These are phyloP conservation scores for Labeo calbasu DNA, from an alignment of 2,797 vertebrate species.

Conservation along the genomic window DNA sequence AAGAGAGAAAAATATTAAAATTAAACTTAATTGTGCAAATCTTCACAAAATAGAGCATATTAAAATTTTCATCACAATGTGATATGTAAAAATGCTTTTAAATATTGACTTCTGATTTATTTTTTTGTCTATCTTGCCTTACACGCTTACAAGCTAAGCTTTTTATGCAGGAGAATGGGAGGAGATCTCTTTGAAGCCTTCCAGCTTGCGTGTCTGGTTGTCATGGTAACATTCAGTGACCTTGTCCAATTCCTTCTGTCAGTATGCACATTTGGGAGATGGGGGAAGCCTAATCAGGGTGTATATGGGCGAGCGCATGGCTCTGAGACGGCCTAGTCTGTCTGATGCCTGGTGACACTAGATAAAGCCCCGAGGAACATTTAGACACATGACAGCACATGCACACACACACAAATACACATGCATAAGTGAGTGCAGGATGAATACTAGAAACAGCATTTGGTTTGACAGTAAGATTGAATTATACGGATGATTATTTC, in stretches of 20 bases:
- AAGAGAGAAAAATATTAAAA: too few relatives aligned
- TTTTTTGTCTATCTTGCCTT: constrained; percentile 2
- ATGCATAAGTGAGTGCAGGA: constrained; percentile 5
- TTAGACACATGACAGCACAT: constrained; percentile 47
- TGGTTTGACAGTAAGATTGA: background rate
- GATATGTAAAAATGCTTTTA: background rate
- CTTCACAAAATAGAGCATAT: background rate
- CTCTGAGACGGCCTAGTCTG: constrained; percentile 50
- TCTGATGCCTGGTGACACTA: constrained; percentile 61
- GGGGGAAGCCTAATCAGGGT: constrained; percentile 58
- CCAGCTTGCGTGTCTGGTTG: constrained; percentile 63
- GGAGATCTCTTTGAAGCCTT: constrained; percentile 55
- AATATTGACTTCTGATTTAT: constrained; percentile 6
- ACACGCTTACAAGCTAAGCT: constrained; percentile 48
- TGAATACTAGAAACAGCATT: background rate
- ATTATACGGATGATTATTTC: background rate
- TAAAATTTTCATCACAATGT: background rate
- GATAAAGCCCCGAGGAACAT: constrained; percentile 57
- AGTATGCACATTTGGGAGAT: constrained; percentile 56
- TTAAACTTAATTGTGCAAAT: background rate
- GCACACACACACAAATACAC: constrained; percentile 40
- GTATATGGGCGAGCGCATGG: constrained; percentile 54
- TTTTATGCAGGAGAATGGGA: constrained; percentile 38
- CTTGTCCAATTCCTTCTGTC: constrained; percentile 63
- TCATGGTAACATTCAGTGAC: constrained; percentile 59